Percentiles rank a stretch among this genome's conserved stretches.
Conservation (phyloP, 2,888 invertebrate genomes). For the Eupithecia insigniata region DNA sequence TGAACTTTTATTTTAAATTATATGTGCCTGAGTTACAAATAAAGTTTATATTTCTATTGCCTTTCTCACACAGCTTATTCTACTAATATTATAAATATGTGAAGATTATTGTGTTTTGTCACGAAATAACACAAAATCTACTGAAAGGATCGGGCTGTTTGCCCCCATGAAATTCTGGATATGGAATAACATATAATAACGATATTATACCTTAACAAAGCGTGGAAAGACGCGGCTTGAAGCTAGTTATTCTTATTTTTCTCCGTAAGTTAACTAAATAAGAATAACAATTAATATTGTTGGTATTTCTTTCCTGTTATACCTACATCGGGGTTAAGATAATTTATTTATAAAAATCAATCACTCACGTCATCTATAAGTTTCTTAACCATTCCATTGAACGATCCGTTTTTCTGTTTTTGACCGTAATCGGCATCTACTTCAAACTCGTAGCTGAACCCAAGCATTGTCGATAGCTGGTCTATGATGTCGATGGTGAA, state of each 20-base stretch:
- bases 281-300: constrained; percentile 11
- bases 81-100: neutral
- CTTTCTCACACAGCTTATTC: neutral
- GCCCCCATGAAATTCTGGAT: neutral
- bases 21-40: no score
- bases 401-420: constrained; percentile 20
- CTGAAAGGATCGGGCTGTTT: neutral
- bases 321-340: neutral
- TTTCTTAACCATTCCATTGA: constrained; percentile 87
- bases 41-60: no score
- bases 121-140: neutral
- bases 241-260: neutral
- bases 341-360: neutral
- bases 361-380: constrained; percentile 86
- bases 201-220: neutral
- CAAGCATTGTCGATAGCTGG: constrained; percentile 88
- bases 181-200: neutral
- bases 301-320: neutral
- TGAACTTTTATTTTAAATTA: no score
- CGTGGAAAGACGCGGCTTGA: neutral
- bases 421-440: constrained; percentile 88
- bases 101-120: neutral
- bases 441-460: constrained; percentile 92
- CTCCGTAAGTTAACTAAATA: neutral
- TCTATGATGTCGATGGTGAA: constrained; percentile 94